These are phyloP conservation scores for Spilogale gracilis DNA, from an alignment of 2,113 vertebrate species.

Conservation along the genomic window DNA sequence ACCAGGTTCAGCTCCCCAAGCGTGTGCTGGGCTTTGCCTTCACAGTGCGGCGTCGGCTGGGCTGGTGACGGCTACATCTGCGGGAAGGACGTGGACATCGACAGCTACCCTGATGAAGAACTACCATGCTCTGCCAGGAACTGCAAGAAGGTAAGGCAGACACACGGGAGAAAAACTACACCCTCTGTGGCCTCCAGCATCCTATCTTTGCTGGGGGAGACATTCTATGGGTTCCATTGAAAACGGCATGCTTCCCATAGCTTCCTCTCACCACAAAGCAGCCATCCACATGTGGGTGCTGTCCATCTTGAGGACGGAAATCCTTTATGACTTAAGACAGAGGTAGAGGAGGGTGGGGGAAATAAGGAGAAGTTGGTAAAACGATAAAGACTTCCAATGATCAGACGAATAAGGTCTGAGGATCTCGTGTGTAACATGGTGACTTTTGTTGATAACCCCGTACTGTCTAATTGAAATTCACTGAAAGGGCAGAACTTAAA, in stretches of 20 bases:
- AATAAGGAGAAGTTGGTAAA: background rate
- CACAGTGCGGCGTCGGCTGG: constrained; percentile 96
- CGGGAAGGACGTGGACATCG: constrained; percentile 97
- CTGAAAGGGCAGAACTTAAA: background rate
- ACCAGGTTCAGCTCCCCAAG: background rate
- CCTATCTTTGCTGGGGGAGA: background rate
- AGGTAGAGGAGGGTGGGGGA: background rate
- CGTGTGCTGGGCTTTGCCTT: constrained; percentile 69
- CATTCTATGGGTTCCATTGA: background rate
- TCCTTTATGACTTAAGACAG: background rate
- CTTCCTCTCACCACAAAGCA: background rate
- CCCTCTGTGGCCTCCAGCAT: background rate
- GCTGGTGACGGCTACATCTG: constrained; percentile 96
- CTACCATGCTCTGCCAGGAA: constrained; percentile 91
- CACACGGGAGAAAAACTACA: background rate
- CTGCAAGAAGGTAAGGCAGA: constrained; percentile 93
- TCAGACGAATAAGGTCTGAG: background rate
- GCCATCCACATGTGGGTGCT: background rate
- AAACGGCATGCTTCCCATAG: background rate
- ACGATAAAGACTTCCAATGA: background rate
- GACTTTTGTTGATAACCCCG: background rate
- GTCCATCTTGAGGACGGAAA: background rate
- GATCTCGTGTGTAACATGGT: background rate
- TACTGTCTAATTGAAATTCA: background rate
- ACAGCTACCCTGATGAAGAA: constrained; percentile 93